Evolutionary conservation across 1,140 invertebrate species (phyloP), one percentile per base, ranked within the genome.

Genomic region (Neelides sp.): DNA sequence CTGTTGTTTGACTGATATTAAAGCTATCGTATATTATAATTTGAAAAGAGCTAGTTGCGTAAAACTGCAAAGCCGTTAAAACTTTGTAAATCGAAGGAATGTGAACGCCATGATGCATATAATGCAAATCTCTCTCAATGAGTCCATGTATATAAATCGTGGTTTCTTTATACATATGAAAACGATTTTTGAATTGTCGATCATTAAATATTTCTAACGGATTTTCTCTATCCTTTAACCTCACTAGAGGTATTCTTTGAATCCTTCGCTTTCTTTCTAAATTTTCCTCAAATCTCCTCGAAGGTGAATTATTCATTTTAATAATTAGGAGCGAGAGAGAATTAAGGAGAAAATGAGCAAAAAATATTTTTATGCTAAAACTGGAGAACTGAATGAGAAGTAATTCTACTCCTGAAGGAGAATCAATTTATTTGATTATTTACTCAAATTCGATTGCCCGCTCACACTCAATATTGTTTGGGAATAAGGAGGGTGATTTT

Each of bases 91-190:
- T 15, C 8, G 30, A 15, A 10, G 30, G 30, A 34, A 34, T 34
- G 15, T 34, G 15, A 8, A 34, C 30, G 15, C 51, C 44, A 22
- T 45, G 1, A 20, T 26, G 22, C 4, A 41, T n/a, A 28, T 3
- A 4, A 34, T 3, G 3, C 4, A 51, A 7, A 32, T 54, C 47
- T 0, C 12, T 34, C 35, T 36, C 17, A 15, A 22, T 3, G 1
- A 49, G 10, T 1, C 37, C 23, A 1, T 20, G 2, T 10, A 54
- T 46, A 27, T 28, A 54, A 2, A 48, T 24, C 3, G 35, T 36
- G 13, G 51, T 53, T 22, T 53, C 51, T 22, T 53, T 53, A 15
- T 23, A 49, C 28, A 54, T 54, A 39, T 54, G 52, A 20, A 43
- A 54, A 4, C 39, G 17, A 1, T 2, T 7, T 32, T 48, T 48